Evolutionary conservation across 2,113 vertebrate species (phyloP).

Genomic region (Kryptolebias marmoratus): DNA sequence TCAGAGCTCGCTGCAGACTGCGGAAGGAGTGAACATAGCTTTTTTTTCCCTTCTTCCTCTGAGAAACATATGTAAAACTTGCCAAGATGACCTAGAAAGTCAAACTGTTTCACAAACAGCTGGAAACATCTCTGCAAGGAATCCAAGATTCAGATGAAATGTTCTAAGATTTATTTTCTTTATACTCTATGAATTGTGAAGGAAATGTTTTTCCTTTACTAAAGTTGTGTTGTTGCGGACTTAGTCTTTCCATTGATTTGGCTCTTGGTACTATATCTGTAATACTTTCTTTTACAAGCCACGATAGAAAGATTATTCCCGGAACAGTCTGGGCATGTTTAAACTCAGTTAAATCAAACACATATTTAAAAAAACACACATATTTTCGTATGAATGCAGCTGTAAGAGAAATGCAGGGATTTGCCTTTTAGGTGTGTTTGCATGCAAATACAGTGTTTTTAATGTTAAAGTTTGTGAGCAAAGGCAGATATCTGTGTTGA

Average conservation of each 20-base stretch:
- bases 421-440: constrained; percentile 3
- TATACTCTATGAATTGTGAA: neutral
- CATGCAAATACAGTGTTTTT: neutral
- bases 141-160: constrained; percentile 17
- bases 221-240: constrained; percentile 1
- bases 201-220: neutral
- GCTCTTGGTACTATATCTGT: constrained; percentile 6
- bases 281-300: constrained; percentile 18
- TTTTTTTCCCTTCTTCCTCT: constrained; percentile 7
- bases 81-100: constrained; percentile 62
- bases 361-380: neutral
- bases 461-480: constrained; percentile 11
- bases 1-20: constrained; percentile 7
- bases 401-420: neutral
- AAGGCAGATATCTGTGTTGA: constrained; percentile 34
- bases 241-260: constrained; percentile 5
- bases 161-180: neutral
- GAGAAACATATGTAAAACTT: constrained; percentile 49
- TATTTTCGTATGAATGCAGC: neutral
- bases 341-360: neutral
- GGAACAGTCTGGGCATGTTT: neutral
- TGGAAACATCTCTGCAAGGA: constrained; percentile 38
- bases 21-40: constrained; percentile 23
- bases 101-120: constrained; percentile 30
- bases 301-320: no score